Evolutionary conservation across 2,797 vertebrate genomes (phyloP).

Genomic region (Pterois miles): DNA sequence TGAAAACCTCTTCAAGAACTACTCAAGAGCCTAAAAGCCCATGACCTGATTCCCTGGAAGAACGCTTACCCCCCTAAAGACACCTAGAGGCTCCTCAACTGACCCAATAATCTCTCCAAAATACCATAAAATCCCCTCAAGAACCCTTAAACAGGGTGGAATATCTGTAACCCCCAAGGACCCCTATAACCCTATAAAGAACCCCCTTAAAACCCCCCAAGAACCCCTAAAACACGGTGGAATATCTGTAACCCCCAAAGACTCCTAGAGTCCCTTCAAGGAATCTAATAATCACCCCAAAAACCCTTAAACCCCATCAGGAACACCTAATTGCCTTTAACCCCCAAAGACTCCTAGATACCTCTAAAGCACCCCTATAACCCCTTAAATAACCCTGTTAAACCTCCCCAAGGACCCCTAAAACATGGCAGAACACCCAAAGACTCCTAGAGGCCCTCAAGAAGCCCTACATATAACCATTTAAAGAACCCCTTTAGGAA

Average conservation of each 20-base stretch:
- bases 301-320: rapidly evolving
- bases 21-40: background rate
- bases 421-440: background rate
- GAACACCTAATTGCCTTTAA: too few relatives aligned
- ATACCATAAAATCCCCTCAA: background rate
- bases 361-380: background rate
- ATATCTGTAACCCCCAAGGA: background rate
- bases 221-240: background rate
- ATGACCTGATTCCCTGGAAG: background rate
- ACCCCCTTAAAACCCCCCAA: background rate
- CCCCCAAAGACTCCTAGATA: background rate
- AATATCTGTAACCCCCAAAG: background rate
- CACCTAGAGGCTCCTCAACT: background rate
- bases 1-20: background rate
- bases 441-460: background rate
- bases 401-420: background rate
- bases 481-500: background rate
- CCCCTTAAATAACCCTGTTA: background rate
- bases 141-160: background rate
- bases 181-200: background rate
- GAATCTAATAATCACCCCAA: background rate
- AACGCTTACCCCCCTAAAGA: background rate
- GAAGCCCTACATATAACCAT: background rate
- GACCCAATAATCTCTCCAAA: background rate
- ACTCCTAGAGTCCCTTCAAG: background rate